Percentiles rank a stretch among this genome's conserved stretches.
phyloP scores from a whole-genome alignment of 2,888 invertebrate genomes.

The Lasioglossum figueresi region DNA sequence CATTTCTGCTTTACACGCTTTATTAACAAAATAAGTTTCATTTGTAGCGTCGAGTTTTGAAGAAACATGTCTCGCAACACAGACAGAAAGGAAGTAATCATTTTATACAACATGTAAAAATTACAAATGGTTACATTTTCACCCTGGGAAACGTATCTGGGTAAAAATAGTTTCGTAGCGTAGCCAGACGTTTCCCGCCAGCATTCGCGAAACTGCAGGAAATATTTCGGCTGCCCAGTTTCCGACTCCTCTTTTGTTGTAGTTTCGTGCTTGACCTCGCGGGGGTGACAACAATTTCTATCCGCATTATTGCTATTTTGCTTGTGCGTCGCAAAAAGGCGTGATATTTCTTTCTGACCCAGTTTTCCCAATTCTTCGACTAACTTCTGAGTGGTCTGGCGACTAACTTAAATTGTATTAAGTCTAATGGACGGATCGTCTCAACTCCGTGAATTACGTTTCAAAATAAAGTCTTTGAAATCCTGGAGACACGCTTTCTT shows the following conservation, averaged over 20 bases:
- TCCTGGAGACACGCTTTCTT: background rate
- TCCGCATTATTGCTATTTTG: background rate
- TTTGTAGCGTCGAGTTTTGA: no score
- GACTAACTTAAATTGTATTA: background rate
- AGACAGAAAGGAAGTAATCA: no score
- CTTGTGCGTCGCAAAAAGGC: background rate
- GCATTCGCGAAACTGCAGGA: background rate
- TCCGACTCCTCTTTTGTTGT: background rate
- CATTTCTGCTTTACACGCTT: no score
- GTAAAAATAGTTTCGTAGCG: background rate
- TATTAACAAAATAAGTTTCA: no score
- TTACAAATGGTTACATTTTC: no score
- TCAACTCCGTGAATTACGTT: background rate
- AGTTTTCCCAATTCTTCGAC: background rate
- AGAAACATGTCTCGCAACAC: no score
- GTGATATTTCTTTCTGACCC: slow-evolving; percentile 4
- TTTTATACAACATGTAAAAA: no score
- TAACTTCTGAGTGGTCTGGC: background rate
- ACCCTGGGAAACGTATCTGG: no score
- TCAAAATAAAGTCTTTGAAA: background rate
- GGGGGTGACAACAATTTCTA: background rate
- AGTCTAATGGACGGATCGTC: background rate
- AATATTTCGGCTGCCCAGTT: background rate
- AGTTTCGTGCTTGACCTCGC: background rate
- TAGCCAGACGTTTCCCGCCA: background rate